Evolutionary conservation across 2,113 vertebrate species (phyloP), one percentile per base, ranked within the genome.

Genomic region (Herpetotheres cachinnans): DNA sequence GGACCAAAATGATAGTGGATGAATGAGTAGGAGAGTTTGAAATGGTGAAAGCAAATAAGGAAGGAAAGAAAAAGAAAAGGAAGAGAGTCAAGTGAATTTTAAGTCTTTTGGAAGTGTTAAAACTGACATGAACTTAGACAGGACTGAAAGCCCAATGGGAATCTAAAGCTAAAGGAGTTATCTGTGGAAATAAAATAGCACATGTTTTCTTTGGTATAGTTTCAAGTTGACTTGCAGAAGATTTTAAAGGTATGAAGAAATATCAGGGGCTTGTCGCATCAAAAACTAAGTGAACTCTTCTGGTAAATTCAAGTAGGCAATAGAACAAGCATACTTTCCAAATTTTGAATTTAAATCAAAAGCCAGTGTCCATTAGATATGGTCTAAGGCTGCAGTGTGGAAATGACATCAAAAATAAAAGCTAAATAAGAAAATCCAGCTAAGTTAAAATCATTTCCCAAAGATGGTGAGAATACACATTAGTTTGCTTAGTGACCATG

Each of bases 51-150:
- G 94, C 93, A 97, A 97, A 95, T 90, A 91, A 96, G 96, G 95
- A 91, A 97, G 97, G 97, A 92, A 96, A 98, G 95, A 97, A 97
- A 98, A 98, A 98, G 97, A 98, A 98, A 98, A 97, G 97, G 97
- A 97, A 98, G 94, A 98, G 95, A 98, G 97, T 98, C 98, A 98
- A 98, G 97, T 97, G 98, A 98, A 98, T 98, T 97, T 96, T 97
- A 97, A 97, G 85, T 92, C 85, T 92, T 95, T 95, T 91, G 59
- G 79, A 97, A 97, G 97, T 94, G 95, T 88, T 89, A 97, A 98
- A 96, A 93, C 90, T 98, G 97, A 97, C 97, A 98, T 97, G 97
- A 98, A 97, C 96, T 98, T 97, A 97, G 93, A 98, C 56, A 97
- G 96, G 95, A 92, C 83, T 90, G 90, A 96, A 91, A 97, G 81